phyloP scores from a whole-genome alignment of 2,797 vertebrate genomes.

The Neosalanx taihuensis region DNA sequence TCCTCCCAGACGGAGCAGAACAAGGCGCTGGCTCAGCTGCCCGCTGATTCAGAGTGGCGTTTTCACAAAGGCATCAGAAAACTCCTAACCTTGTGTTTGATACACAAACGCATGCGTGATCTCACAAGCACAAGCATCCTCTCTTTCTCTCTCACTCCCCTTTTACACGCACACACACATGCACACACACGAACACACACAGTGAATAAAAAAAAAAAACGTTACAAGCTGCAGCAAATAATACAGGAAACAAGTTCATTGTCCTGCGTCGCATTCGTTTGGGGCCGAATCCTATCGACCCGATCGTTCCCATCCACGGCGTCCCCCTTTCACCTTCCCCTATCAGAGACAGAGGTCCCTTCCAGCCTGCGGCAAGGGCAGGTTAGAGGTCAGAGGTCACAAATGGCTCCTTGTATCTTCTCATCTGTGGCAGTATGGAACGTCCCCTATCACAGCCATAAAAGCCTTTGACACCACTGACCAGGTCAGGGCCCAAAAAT shows the following conservation, averaged over 20 bases:
- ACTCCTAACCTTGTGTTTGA: slow-evolving; percentile 12
- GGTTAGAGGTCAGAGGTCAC: slow-evolving; percentile 78
- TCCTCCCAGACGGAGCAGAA: slow-evolving; percentile 58
- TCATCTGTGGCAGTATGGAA: slow-evolving; percentile 67
- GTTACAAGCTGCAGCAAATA: not conserved
- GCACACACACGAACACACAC: not conserved
- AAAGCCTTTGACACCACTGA: slow-evolving; percentile 70
- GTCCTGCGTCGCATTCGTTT: not conserved
- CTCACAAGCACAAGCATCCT: not conserved
- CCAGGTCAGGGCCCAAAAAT: slow-evolving; percentile 70
- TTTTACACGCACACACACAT: not conserved
- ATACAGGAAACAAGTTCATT: not conserved
- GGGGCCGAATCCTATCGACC: slow-evolving; percentile 26
- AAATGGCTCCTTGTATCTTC: slow-evolving; percentile 80
- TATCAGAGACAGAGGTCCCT: slow-evolving; percentile 21
- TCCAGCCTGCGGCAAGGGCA: slow-evolving; percentile 61
- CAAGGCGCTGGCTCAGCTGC: slow-evolving; percentile 52
- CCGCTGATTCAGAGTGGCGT: slow-evolving; percentile 48
- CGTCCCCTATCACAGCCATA: slow-evolving; percentile 66
- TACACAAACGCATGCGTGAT: not conserved
- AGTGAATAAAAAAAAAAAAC: not conserved
- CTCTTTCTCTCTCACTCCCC: not conserved
- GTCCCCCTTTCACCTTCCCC: not conserved
- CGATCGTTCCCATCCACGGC: not conserved
- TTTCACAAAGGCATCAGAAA: slow-evolving; percentile 24